A percentile compares a stretch with the other conserved stretches of the same genome.
These are phyloP conservation scores for Vulpes vulpes DNA, from an alignment of 2,113 vertebrate species.

Conservation along the genomic window DNA sequence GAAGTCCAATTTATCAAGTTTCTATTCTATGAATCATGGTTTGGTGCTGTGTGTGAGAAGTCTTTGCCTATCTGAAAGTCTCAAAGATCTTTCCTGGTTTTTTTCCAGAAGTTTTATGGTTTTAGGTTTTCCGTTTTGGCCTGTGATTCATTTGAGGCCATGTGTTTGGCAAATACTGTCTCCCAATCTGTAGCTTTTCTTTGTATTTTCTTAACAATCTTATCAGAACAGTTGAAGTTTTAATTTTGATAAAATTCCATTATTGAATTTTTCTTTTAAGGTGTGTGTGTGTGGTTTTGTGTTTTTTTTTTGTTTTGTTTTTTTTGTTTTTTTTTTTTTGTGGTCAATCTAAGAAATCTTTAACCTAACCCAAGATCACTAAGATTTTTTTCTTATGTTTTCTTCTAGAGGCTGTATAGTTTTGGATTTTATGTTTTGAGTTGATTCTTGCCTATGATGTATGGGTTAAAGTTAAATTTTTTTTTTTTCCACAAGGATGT, in stretches of 20 bases:
- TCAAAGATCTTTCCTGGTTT: neutral
- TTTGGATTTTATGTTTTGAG: constrained; percentile 1
- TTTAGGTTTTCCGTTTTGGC: neutral
- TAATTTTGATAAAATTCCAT: neutral
- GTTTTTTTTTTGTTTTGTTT: too few relatives aligned
- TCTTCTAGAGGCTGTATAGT: neutral
- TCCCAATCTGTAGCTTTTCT: neutral
- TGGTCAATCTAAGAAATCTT: neutral
- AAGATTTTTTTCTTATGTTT: neutral
- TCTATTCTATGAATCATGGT: neutral
- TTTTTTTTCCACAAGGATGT: neutral
- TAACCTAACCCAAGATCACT: neutral
- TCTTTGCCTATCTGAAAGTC: neutral
- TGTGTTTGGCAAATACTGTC: constrained; percentile 14
- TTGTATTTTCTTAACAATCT: constrained; percentile 14
- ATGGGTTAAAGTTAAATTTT: neutral
- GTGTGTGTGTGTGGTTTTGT: neutral
- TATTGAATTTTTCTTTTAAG: neutral
- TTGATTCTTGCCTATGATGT: neutral
- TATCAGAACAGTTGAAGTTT: neutral
- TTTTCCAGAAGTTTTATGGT: neutral
- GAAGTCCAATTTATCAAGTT: neutral
- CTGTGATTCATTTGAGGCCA: neutral
- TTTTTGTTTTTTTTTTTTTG: neutral
- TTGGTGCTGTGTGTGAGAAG: neutral